Percentiles rank a stretch among this genome's conserved stretches.
Conservation (phyloP, 1,140 invertebrate genomes). For the Lutraria rhynchaena region DNA sequence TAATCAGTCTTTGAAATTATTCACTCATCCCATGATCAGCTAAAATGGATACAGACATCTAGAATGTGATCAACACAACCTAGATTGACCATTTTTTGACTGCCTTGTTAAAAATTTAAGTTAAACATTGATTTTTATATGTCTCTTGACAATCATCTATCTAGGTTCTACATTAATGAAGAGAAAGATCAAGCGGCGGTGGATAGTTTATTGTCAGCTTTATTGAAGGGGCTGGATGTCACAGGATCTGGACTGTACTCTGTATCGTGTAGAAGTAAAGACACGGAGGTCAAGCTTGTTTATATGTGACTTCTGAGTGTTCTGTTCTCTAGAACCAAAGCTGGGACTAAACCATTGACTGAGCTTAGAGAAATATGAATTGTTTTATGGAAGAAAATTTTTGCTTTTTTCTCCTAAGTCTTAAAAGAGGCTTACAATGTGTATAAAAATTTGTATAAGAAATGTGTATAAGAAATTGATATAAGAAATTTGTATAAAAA, state of each 20-base stretch:
- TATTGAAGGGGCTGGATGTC: slow-evolving; percentile 91
- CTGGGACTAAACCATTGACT: slow-evolving; percentile 83
- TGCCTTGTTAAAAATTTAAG: too few species aligned
- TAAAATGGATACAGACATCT: too few species aligned
- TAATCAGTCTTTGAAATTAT: too few species aligned
- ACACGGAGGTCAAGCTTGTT: slow-evolving; percentile 91
- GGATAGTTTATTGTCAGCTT: slow-evolving; percentile 88
- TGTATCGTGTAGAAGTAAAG: slow-evolving; percentile 66
- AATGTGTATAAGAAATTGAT: too few species aligned
- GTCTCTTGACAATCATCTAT: slow-evolving; percentile 80
- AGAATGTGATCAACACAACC: too few species aligned
- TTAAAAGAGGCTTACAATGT: too few species aligned
- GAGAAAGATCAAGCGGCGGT: slow-evolving; percentile 88
- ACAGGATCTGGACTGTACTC: slow-evolving; percentile 81
- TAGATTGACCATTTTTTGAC: too few species aligned
- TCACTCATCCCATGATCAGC: too few species aligned
- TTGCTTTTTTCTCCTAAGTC: too few species aligned
- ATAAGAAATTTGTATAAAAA: too few species aligned
- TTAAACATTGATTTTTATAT: not conserved
- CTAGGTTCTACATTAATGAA: slow-evolving; percentile 93
- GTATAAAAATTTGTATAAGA: too few species aligned
- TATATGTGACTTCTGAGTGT: slow-evolving; percentile 90
- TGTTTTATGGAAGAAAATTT: too few species aligned
- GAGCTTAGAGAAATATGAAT: slow-evolving; percentile 82
- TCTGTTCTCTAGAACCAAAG: slow-evolving; percentile 89